A percentile compares a stretch with the other conserved stretches of the same genome.
These are phyloP conservation scores for Coregonus ussuriensis DNA, from an alignment of 2,797 vertebrate genomes.

Conservation along the genomic window DNA sequence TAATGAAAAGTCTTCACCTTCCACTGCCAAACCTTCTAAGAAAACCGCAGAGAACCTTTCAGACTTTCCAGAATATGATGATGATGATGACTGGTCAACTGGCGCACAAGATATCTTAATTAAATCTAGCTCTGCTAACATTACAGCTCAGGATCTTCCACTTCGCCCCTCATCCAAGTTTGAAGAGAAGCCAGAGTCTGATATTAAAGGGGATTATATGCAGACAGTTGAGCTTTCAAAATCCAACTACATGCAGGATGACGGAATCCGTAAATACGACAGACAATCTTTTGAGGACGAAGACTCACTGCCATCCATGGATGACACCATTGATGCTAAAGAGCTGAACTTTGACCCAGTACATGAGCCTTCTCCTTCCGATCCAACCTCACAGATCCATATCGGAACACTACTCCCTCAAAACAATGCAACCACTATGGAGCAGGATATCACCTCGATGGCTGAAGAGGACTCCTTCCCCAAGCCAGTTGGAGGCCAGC, in stretches of 20 bases:
- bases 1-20: conserved; percentile 29
- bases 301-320: conserved; percentile 47
- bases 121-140: conserved; percentile 50
- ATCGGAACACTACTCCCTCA: conserved; percentile 32
- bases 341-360: conserved; percentile 40
- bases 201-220: conserved; percentile 40
- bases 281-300: conserved; percentile 68
- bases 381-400: conserved; percentile 44
- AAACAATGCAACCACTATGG: conserved; percentile 21
- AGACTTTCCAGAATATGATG: conserved; percentile 64
- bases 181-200: conserved; percentile 48
- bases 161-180: conserved; percentile 21
- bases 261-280: conserved; percentile 38
- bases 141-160: conserved; percentile 40
- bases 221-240: conserved; percentile 39
- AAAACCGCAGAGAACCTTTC: conserved; percentile 41
- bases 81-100: conserved; percentile 60
- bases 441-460: conserved; percentile 26
- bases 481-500: conserved; percentile 36
- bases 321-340: conserved; percentile 45
- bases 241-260: conserved; percentile 46
- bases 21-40: conserved; percentile 25
- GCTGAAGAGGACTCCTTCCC: conserved; percentile 44
- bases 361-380: conserved; percentile 50
- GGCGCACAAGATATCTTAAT: conserved; percentile 57